These are phyloP conservation scores for Hippocampus guttulatus DNA, from an alignment of 2,113 vertebrate genomes.

Conservation along the genomic window DNA sequence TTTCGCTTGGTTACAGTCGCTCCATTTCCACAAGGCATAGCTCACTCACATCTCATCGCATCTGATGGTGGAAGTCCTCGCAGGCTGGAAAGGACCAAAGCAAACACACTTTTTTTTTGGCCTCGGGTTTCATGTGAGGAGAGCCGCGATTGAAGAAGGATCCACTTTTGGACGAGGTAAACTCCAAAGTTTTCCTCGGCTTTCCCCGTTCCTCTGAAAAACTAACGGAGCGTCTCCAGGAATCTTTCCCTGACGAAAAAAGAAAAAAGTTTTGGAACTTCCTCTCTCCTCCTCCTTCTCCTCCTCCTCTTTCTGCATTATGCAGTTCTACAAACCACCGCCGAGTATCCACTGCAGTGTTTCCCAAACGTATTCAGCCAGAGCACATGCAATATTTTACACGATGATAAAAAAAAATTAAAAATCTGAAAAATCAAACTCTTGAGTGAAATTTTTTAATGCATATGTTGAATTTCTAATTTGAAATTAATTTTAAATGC, in stretches of 20 bases:
- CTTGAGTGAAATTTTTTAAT: too few species aligned
- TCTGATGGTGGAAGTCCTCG: constrained; percentile 67
- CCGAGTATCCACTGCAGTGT: constrained; percentile 12
- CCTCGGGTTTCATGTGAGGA: constrained; percentile 53
- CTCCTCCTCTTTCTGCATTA: constrained; percentile 21
- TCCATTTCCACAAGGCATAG: constrained; percentile 80
- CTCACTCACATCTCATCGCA: constrained; percentile 79
- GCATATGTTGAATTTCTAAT: too few species aligned
- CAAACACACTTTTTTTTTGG: constrained; percentile 17
- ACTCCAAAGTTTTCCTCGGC: constrained; percentile 1
- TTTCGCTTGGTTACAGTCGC: constrained; percentile 74
- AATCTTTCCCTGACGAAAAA: constrained; percentile 32
- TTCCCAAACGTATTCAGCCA: too few species aligned
- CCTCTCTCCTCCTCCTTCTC: constrained; percentile 56
- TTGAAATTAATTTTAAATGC: too few species aligned
- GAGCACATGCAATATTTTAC: too few species aligned
- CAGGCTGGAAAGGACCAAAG: constrained; percentile 49
- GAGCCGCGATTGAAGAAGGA: constrained; percentile 13
- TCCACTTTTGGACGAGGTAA: constrained; percentile 3
- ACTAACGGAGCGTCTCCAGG: constrained; percentile 61
- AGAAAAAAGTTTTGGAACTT: constrained; percentile 65
- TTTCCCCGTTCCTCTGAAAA: constrained; percentile 46
- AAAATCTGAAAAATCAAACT: too few species aligned
- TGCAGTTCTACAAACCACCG: constrained; percentile 49
- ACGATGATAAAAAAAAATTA: too few species aligned